A percentile compares a stretch with the other conserved stretches of the same genome.
These are phyloP conservation scores for Drosophila koepferae DNA, from an alignment of 2,888 invertebrate species.

Conservation along the genomic window DNA sequence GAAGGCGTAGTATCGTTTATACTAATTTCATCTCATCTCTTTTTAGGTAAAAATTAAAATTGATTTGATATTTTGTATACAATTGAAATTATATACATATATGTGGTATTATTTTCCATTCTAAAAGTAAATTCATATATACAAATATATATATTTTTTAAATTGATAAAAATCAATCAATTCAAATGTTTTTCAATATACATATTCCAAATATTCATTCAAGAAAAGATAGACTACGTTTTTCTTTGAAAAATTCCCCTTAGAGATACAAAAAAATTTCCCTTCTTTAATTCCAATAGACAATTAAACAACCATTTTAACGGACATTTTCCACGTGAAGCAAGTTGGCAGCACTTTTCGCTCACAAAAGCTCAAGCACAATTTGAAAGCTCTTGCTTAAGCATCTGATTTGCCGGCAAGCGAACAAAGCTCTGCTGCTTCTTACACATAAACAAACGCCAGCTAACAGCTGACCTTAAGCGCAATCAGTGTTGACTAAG, in stretches of 20 bases:
- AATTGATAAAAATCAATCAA: too few relatives aligned
- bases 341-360: conserved; percentile 43
- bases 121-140: too few relatives aligned
- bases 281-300: background rate
- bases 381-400: conserved; percentile 14
- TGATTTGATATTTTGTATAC: too few relatives aligned
- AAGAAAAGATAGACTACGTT: too few relatives aligned
- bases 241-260: background rate
- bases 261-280: background rate
- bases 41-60: too few relatives aligned
- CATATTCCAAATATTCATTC: too few relatives aligned
- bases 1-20: background rate
- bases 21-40: background rate
- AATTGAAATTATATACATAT: too few relatives aligned
- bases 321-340: background rate
- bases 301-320: background rate
- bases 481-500: conserved; percentile 37
- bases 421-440: conserved; percentile 35
- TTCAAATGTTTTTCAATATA: too few relatives aligned
- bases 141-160: too few relatives aligned
- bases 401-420: conserved; percentile 37
- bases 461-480: conserved; percentile 48
- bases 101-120: too few relatives aligned
- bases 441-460: conserved; percentile 58
- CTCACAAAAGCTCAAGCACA: conserved; percentile 22